These are phyloP conservation scores for Thomomys bottae DNA, from an alignment of 2,113 vertebrate species.

Conservation along the genomic window DNA sequence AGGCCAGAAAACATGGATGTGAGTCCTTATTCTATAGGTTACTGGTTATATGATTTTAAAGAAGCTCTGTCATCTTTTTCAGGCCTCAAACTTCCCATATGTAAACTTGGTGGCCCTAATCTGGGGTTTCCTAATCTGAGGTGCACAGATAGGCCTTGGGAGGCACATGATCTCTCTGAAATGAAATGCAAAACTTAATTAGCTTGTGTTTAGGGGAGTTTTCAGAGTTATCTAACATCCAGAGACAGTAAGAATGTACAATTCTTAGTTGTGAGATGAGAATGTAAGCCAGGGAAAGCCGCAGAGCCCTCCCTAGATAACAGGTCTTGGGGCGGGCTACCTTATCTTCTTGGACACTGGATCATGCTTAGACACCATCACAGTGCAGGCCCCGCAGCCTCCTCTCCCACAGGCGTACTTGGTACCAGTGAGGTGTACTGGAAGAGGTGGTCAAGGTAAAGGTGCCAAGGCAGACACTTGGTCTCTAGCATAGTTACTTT, in stretches of 20 bases:
- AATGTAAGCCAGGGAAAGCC: not conserved
- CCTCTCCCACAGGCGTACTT: conserved; percentile 92
- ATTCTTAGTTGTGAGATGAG: not conserved
- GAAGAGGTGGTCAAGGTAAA: conserved; percentile 73
- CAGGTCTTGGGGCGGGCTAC: conserved; percentile 84
- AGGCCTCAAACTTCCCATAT: not conserved
- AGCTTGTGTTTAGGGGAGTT: not conserved
- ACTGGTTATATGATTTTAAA: not conserved
- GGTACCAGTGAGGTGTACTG: conserved; percentile 90
- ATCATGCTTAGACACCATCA: conserved; percentile 90
- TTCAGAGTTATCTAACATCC: not conserved
- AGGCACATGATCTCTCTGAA: not conserved
- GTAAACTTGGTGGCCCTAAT: not conserved
- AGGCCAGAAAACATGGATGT: not conserved
- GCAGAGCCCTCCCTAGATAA: not conserved
- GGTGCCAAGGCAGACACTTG: not conserved
- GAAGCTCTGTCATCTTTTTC: not conserved
- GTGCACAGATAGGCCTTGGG: not conserved
- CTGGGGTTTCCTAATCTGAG: not conserved
- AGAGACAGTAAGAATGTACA: not conserved
- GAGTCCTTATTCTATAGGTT: not conserved
- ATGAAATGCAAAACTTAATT: not conserved
- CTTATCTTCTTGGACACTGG: conserved; percentile 83
- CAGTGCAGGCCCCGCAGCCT: conserved; percentile 90
- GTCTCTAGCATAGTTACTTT: not conserved